A percentile compares a stretch with the other conserved stretches of the same genome.
Conservation (phyloP, 2,113 vertebrate species). For the Spea bombifrons region DNA sequence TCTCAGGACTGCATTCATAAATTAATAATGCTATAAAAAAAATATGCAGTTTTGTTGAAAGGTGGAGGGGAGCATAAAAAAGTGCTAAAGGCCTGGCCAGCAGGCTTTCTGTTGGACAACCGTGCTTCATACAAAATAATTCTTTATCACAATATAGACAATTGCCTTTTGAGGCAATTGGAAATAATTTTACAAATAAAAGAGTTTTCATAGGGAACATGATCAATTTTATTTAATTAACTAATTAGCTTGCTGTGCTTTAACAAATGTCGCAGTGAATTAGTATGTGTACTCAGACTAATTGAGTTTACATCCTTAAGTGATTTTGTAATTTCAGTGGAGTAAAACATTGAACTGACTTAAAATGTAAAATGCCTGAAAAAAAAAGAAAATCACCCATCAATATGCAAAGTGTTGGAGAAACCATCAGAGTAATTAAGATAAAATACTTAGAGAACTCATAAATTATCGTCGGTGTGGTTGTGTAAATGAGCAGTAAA, state of each 20-base stretch:
- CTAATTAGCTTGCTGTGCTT: conserved; percentile 28
- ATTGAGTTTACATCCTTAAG: conserved; percentile 42
- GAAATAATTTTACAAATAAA: conserved; percentile 22
- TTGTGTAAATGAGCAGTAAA: conserved; percentile 31
- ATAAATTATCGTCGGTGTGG: conserved; percentile 18
- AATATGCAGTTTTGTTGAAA: too few species aligned
- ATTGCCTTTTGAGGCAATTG: background rate
- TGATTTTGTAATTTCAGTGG: conserved; percentile 41
- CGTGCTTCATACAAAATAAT: background rate
- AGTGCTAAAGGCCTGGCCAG: too few species aligned
- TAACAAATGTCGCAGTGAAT: conserved; percentile 42
- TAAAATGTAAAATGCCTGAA: conserved; percentile 33
- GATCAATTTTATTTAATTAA: conserved; percentile 45
- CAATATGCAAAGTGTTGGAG: conserved; percentile 30
- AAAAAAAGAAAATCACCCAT: conserved; percentile 27
- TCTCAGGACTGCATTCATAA: too few species aligned
- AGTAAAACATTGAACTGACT: conserved; percentile 37
- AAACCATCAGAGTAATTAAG: conserved; percentile 46
- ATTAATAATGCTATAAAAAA: too few species aligned
- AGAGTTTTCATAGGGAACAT: conserved; percentile 29
- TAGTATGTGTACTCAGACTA: conserved; percentile 41
- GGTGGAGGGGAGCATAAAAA: too few species aligned
- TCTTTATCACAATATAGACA: background rate
- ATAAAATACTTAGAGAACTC: conserved; percentile 40
- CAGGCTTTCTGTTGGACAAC: too few species aligned